Evolutionary conservation across 2,113 vertebrate species (phyloP).

Genomic region (Campylomormyrus numenius): DNA sequence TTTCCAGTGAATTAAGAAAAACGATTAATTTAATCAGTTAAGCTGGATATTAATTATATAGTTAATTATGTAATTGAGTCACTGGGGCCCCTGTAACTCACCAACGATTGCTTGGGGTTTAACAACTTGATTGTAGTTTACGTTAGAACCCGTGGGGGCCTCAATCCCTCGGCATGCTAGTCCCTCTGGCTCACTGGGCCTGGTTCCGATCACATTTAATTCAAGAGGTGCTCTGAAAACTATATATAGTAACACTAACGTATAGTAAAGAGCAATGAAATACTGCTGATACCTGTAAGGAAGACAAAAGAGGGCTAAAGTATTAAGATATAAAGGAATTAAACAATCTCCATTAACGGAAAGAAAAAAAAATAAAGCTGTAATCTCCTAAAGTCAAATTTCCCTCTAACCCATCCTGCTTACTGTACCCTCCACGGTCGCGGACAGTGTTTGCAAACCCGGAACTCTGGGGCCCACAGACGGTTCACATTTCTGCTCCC

Average conservation of each 20-base stretch:
- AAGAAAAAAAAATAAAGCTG: not conserved
- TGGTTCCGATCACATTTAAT: not conserved
- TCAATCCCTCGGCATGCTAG: not conserved
- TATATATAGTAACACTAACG: not conserved
- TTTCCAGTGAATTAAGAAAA: not conserved
- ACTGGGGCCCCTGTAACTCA: not conserved
- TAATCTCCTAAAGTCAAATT: not conserved
- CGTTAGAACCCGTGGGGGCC: not conserved
- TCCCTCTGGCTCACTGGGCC: not conserved
- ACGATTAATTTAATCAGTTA: not conserved
- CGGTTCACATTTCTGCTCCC: not conserved
- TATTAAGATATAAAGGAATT: not conserved
- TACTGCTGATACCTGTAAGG: not conserved
- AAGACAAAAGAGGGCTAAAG: not conserved
- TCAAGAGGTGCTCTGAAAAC: not conserved
- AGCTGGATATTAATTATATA: not conserved
- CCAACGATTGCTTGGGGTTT: not conserved
- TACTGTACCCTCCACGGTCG: no score
- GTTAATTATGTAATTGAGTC: slow-evolving; percentile 6
- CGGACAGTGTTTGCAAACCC: not conserved
- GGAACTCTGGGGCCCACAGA: not conserved
- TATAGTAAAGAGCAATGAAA: not conserved
- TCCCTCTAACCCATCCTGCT: no score
- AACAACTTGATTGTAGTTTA: not conserved
- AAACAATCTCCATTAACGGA: not conserved